Evolutionary conservation across 2,797 vertebrate genomes (phyloP).

Genomic region (Chaunax sp.): DNA sequence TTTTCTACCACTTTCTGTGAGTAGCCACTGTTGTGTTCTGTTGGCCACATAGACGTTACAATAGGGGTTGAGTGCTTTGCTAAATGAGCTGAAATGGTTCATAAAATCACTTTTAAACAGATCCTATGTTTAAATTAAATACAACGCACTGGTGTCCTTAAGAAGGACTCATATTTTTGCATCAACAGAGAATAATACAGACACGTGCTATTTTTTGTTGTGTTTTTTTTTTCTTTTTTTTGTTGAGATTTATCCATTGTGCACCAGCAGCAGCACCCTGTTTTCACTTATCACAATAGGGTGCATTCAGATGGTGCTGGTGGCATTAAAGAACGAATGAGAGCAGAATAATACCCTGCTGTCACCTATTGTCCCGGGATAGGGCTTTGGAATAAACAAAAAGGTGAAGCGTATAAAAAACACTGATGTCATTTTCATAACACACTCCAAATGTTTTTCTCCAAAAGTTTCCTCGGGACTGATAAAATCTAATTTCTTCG

Average conservation of each 20-base stretch:
- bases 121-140: background rate
- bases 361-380: conserved; percentile 72
- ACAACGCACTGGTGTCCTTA: background rate
- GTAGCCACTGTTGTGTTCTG: conserved; percentile 14
- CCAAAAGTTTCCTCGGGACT: background rate
- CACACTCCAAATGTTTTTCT: background rate
- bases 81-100: background rate
- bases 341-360: conserved; percentile 65
- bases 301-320: conserved; percentile 62
- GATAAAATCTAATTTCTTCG: conserved; percentile 13
- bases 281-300: conserved; percentile 77
- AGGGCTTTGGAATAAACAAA: conserved; percentile 68
- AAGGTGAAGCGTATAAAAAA: conserved; percentile 40
- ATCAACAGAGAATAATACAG: conserved; percentile 18
- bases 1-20: conserved; percentile 35
- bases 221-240: too few relatives aligned
- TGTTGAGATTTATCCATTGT: conserved; percentile 66
- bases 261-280: conserved; percentile 46
- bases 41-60: conserved; percentile 5
- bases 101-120: background rate
- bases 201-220: conserved; percentile 12
- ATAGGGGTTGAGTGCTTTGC: background rate
- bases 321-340: conserved; percentile 66
- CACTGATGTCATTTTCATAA: conserved; percentile 29
- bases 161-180: background rate